These are phyloP conservation scores for Delichon dasypus DNA, from an alignment of 2,797 vertebrate genomes.

Conservation along the genomic window DNA sequence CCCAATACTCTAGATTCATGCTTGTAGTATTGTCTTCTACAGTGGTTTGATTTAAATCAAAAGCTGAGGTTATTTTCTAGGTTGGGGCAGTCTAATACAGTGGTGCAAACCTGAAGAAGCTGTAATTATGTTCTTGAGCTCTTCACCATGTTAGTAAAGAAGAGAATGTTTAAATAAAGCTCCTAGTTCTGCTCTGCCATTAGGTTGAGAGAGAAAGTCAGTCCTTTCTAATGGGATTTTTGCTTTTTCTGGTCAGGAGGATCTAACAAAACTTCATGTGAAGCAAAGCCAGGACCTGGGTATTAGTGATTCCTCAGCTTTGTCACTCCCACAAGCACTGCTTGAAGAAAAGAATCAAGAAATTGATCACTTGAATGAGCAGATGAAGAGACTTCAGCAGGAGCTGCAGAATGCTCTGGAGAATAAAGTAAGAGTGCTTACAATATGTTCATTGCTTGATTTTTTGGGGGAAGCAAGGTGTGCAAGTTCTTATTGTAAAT, in stretches of 20 bases:
- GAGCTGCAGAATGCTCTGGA: slow-evolving; percentile 68
- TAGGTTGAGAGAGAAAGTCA: background rate
- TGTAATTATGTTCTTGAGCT: background rate
- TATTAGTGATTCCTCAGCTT: background rate
- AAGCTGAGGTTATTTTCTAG: background rate
- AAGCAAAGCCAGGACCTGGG: background rate
- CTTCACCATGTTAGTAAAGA: background rate
- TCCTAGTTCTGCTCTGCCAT: background rate
- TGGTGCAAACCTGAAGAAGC: background rate
- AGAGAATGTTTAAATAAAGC: background rate
- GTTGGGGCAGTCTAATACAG: background rate
- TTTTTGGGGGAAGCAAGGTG: background rate
- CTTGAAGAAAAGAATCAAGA: slow-evolving; percentile 89
- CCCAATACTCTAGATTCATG: background rate
- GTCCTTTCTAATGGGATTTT: background rate
- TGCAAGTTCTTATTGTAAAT: background rate
- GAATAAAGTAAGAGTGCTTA: slow-evolving; percentile 70
- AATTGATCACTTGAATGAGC: slow-evolving; percentile 83
- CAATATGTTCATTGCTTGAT: background rate
- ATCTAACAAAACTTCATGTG: slow-evolving; percentile 6
- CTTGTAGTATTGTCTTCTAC: background rate
- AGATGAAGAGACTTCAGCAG: slow-evolving; percentile 79
- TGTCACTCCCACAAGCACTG: slow-evolving; percentile 80
- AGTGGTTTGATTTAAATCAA: background rate
- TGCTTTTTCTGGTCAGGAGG: slow-evolving; percentile 36